Conservation (phyloP, 2,113 vertebrate species). For the Gavialis gangeticus region DNA sequence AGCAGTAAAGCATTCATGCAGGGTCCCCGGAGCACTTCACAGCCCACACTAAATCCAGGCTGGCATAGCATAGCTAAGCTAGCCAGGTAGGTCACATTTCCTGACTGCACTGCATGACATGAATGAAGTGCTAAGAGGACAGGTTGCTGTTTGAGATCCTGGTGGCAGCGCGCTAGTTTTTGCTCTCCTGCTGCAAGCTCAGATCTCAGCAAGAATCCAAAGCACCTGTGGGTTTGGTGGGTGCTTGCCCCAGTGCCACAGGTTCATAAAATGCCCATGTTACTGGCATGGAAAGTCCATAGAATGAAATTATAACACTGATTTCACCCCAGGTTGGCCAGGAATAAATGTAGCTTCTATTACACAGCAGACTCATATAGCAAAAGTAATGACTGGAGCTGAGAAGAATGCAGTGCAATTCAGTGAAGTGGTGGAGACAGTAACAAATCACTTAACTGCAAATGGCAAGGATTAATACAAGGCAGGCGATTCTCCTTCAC, state of each 20-base stretch:
- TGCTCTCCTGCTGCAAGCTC: background rate
- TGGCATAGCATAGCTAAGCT: too few relatives aligned
- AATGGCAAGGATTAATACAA: too few relatives aligned
- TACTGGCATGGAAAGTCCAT: background rate
- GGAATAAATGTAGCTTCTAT: background rate
- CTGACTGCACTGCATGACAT: too few relatives aligned
- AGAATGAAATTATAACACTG: background rate
- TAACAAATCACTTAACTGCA: background rate
- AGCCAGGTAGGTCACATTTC: too few relatives aligned
- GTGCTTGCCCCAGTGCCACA: background rate
- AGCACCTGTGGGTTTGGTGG: background rate
- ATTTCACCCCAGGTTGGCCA: background rate
- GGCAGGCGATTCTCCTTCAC: background rate
- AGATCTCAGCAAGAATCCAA: background rate
- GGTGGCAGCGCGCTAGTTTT: background rate
- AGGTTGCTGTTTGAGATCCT: background rate
- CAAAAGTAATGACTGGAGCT: background rate
- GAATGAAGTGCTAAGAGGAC: background rate
- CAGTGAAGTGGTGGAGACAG: background rate
- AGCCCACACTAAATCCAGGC: too few relatives aligned
- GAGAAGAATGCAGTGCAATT: background rate
- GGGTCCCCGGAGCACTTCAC: too few relatives aligned
- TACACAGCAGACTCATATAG: background rate
- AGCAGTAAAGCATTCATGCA: too few relatives aligned
- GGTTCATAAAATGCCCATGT: background rate